These are phyloP conservation scores for Thaumatotibia leucotreta DNA, from an alignment of 1,140 invertebrate species.

Conservation along the genomic window DNA sequence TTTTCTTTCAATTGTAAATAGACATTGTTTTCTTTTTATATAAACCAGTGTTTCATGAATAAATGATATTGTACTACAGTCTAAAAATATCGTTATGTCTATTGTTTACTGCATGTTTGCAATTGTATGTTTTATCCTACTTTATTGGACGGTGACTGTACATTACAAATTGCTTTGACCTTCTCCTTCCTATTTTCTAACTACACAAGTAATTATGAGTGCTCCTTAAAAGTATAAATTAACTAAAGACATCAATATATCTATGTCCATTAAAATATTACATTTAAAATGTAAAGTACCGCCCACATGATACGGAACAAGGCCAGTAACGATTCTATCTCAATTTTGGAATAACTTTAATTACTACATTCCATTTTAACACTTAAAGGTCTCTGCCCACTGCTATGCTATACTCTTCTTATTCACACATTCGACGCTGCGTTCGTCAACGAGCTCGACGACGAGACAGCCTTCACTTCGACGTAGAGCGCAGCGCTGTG, in stretches of 20 bases:
- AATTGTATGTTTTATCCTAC: too few relatives aligned
- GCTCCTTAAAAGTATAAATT: neutral
- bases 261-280: neutral
- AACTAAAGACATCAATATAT: neutral
- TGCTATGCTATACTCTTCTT: neutral
- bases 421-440: too few relatives aligned
- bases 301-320: neutral
- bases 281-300: neutral
- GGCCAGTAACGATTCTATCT: neutral
- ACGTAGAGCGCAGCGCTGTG: too few relatives aligned
- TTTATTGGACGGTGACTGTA: too few relatives aligned
- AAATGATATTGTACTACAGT: too few relatives aligned
- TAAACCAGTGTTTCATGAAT: too few relatives aligned
- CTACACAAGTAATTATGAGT: neutral
- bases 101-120: too few relatives aligned
- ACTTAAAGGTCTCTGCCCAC: neutral
- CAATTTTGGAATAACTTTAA: neutral
- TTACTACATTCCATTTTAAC: conserved; percentile 2
- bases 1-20: too few relatives aligned
- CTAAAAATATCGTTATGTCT: too few relatives aligned
- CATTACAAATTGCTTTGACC: neutral
- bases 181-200: neutral
- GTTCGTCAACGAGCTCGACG: too few relatives aligned
- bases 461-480: too few relatives aligned
- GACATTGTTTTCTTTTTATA: too few relatives aligned